phyloP scores from a whole-genome alignment of 1,140 invertebrate genomes.

The Oncopeltus fasciatus region DNA sequence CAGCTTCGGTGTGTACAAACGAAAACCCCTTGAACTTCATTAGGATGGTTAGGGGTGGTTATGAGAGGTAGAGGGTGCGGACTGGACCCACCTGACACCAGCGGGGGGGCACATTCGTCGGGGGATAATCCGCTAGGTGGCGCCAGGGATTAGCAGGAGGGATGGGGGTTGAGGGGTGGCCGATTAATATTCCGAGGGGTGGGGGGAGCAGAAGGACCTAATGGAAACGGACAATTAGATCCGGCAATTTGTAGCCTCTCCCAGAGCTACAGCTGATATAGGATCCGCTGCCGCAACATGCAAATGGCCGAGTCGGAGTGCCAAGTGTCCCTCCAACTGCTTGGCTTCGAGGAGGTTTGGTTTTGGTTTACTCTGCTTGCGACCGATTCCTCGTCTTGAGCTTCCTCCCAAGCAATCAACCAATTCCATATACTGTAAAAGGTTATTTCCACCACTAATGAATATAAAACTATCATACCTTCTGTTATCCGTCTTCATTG shows the following conservation, averaged over 20 bases:
- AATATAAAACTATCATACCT: no score
- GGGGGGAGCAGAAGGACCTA: neutral
- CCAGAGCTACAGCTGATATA: neutral
- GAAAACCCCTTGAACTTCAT: no score
- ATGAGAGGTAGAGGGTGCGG: no score
- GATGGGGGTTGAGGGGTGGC: neutral
- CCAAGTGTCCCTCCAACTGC: neutral
- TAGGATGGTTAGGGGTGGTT: no score
- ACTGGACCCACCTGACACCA: neutral
- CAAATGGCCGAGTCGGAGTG: neutral
- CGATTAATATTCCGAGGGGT: neutral
- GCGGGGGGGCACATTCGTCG: neutral
- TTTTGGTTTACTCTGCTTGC: no score
- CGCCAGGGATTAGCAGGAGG: neutral
- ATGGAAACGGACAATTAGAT: neutral
- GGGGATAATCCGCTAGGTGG: neutral
- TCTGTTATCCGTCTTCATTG: no score
- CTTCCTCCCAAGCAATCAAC: no score
- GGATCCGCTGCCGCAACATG: neutral
- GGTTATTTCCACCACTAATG: no score
- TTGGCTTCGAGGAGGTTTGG: no score
- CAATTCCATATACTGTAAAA: no score
- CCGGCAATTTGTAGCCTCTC: neutral
- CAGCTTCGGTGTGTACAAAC: no score
- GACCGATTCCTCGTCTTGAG: no score